Conservation (phyloP, 2,797 vertebrate species). For the Ctenopoma kingsleyae region DNA sequence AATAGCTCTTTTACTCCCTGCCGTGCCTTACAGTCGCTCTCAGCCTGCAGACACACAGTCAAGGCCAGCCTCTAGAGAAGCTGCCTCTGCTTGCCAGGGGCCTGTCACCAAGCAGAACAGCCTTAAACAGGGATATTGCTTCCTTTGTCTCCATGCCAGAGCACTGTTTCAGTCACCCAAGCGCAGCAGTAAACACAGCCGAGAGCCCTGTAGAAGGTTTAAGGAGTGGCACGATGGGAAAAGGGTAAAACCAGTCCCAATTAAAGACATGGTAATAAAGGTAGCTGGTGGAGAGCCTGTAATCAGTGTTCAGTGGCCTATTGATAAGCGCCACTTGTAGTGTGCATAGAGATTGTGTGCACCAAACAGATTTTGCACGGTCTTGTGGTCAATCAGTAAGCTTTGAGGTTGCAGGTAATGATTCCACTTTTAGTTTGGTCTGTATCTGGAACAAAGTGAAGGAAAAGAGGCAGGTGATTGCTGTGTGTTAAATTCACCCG, state of each 20-base stretch:
- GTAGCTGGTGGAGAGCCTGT: constrained; percentile 23
- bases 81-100: constrained; percentile 40
- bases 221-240: constrained; percentile 19
- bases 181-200: constrained; percentile 53
- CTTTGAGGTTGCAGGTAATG: constrained; percentile 16
- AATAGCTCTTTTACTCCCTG: constrained; percentile 25
- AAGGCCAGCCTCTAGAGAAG: constrained; percentile 44
- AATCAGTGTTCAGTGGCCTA: constrained; percentile 41
- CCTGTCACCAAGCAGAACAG: constrained; percentile 54
- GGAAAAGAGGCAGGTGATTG: background rate
- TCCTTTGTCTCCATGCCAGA: constrained; percentile 53
- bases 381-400: constrained; percentile 1
- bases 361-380: constrained; percentile 4
- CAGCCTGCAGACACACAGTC: constrained; percentile 24
- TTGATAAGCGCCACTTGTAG: constrained; percentile 34
- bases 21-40: constrained; percentile 23
- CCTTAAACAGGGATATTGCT: constrained; percentile 58
- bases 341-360: constrained; percentile 10
- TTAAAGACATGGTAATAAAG: constrained; percentile 52
- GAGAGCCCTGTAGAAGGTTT: constrained; percentile 34
- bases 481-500: constrained; percentile 24
- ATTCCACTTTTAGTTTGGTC: constrained; percentile 15
- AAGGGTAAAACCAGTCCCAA: constrained; percentile 34
- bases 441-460: background rate
- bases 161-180: constrained; percentile 45